These are phyloP conservation scores for Stramonita haemastoma DNA, from an alignment of 2,888 invertebrate genomes.

Conservation along the genomic window DNA sequence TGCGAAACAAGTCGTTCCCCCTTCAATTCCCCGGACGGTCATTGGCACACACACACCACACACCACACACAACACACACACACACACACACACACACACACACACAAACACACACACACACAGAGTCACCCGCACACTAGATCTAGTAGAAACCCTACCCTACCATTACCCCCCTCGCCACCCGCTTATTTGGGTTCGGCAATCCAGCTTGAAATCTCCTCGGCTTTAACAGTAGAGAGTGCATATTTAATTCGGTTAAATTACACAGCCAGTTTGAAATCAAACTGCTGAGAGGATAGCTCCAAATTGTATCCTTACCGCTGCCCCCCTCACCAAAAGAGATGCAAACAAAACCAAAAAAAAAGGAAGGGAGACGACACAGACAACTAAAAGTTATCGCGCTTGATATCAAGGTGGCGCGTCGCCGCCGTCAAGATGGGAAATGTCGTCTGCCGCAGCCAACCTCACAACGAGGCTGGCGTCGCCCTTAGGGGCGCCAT, in stretches of 20 bases:
- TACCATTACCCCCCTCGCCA: conserved; percentile 1
- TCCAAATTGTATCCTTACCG: neutral
- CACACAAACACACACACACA: neutral
- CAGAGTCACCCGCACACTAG: neutral
- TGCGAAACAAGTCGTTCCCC: neutral
- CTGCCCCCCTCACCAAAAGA: no score
- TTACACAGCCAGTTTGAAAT: conserved; percentile 16
- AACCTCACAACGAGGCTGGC: neutral
- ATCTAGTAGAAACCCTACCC: neutral
- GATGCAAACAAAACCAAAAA: no score
- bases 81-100: neutral
- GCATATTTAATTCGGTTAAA: conserved; percentile 25
- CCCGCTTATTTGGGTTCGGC: neutral
- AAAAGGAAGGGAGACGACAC: neutral
- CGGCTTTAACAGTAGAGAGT: conserved; percentile 16
- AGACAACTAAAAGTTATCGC: conserved; percentile 14
- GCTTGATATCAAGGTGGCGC: conserved; percentile 20
- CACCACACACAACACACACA: no score
- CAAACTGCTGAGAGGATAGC: conserved; percentile 19
- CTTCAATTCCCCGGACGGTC: neutral
- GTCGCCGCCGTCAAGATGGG: neutral
- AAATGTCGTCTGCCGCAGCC: neutral
- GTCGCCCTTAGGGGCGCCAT: neutral
- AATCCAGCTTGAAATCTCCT: conserved; percentile 14
- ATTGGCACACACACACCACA: neutral